Evolutionary conservation across 2,888 invertebrate species (phyloP).

Genomic region (Limenitis camilla): DNA sequence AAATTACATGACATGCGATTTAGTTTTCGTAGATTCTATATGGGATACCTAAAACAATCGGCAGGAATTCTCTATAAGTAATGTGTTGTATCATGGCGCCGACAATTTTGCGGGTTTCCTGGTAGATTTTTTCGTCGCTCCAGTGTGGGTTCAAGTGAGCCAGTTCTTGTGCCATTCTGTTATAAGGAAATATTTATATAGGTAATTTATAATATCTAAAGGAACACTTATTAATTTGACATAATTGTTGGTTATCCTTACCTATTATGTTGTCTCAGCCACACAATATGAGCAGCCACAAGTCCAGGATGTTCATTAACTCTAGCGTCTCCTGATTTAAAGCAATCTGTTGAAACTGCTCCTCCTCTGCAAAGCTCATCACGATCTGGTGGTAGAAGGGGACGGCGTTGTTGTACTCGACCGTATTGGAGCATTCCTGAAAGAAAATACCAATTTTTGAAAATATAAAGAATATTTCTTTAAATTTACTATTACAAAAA

Average conservation of each 20-base stretch:
- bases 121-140: constrained; percentile 91
- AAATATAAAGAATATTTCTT: too few species aligned
- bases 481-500: too few species aligned
- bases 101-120: constrained; percentile 87
- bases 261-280: constrained; percentile 83
- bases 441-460: too few species aligned
- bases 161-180: constrained; percentile 80
- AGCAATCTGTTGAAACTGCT: constrained; percentile 82
- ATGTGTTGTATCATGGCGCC: constrained; percentile 89
- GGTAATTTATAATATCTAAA: neutral
- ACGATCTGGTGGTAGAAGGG: constrained; percentile 73
- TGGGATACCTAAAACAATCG: constrained; percentile 79
- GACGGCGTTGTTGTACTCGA: constrained; percentile 75
- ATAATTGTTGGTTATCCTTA: constrained; percentile 19
- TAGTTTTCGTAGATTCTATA: neutral
- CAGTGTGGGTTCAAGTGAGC: constrained; percentile 86
- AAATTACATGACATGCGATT: neutral
- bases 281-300: constrained; percentile 83
- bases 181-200: constrained; percentile 1
- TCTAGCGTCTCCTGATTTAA: constrained; percentile 84
- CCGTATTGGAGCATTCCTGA: constrained; percentile 77
- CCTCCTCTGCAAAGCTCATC: constrained; percentile 82
- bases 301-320: constrained; percentile 88
- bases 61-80: constrained; percentile 87
- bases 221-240: neutral